phyloP scores from a whole-genome alignment of 2,888 invertebrate genomes.

The Cremastinae sp. region DNA sequence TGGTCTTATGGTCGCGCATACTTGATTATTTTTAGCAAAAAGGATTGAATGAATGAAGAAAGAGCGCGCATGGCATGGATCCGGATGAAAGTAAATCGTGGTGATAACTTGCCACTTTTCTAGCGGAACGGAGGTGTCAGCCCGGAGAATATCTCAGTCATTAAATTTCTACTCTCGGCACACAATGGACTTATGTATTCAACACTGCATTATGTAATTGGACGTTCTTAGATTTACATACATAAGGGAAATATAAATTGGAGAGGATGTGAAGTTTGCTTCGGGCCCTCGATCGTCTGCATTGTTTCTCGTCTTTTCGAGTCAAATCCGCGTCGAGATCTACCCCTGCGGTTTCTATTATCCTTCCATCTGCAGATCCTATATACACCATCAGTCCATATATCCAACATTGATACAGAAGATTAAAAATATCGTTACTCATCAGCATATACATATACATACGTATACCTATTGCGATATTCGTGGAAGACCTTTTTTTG shows the following conservation, averaged over 20 bases:
- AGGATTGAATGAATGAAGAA: not conserved
- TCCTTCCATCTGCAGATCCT: too few species aligned
- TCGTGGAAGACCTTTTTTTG: too few species aligned
- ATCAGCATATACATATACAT: too few species aligned
- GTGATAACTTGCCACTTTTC: conserved; percentile 26
- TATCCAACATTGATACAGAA: too few species aligned
- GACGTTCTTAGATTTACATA: not conserved
- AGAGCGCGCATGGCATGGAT: not conserved
- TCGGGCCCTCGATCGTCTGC: conserved; percentile 56
- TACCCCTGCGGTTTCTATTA: too few species aligned
- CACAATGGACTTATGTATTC: conserved; percentile 17
- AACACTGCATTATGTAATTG: too few species aligned
- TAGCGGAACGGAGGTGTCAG: conserved; percentile 16
- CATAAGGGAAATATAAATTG: conserved; percentile 35
- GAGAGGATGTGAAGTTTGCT: conserved; percentile 53
- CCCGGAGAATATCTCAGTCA: conserved; percentile 13
- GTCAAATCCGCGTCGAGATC: conserved; percentile 31
- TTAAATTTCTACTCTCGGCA: conserved; percentile 12
- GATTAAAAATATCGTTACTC: too few species aligned
- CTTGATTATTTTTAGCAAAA: not conserved
- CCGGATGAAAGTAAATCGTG: conserved; percentile 15
- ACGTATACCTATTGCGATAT: too few species aligned
- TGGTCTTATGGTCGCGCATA: too few species aligned
- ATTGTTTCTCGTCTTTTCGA: conserved; percentile 48
- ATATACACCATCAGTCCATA: too few species aligned